A percentile compares a stretch with the other conserved stretches of the same genome.
These are phyloP conservation scores for Bombus terrestris DNA, from an alignment of 1,140 invertebrate species.

Conservation along the genomic window DNA sequence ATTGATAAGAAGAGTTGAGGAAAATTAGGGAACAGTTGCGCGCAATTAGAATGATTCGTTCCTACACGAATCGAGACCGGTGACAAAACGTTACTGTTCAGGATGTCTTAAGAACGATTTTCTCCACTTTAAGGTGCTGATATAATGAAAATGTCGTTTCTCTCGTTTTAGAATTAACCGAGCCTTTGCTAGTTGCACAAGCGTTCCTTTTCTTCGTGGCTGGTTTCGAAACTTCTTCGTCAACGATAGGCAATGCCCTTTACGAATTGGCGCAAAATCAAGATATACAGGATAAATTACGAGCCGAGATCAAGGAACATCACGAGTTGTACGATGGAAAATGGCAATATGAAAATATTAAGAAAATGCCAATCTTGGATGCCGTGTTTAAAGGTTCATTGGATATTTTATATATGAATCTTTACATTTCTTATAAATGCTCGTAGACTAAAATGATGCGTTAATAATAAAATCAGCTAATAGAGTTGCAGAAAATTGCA, in stretches of 20 bases:
- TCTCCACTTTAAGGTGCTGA: too few species aligned
- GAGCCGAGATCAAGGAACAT: slow-evolving; percentile 68
- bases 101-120: not conserved
- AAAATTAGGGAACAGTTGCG: too few species aligned
- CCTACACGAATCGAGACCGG: too few species aligned
- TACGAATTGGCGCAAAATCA: slow-evolving; percentile 70
- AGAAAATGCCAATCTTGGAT: slow-evolving; percentile 80
- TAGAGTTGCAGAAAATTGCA: not conserved
- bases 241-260: slow-evolving; percentile 57
- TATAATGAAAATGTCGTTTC: slow-evolving; percentile 48
- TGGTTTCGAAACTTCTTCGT: slow-evolving; percentile 69
- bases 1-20: too few species aligned
- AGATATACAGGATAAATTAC: slow-evolving; percentile 72
- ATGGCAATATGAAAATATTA: slow-evolving; percentile 77
- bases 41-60: not conserved
- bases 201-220: slow-evolving; percentile 67
- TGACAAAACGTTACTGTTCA: too few species aligned
- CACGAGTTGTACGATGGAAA: slow-evolving; percentile 40
- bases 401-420: too few species aligned
- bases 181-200: slow-evolving; percentile 51
- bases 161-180: slow-evolving; percentile 25
- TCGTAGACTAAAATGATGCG: not conserved
- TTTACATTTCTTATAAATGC: not conserved
- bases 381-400: slow-evolving; percentile 69
- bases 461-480: not conserved